Evolutionary conservation across 2,888 invertebrate species (phyloP), one percentile per base, ranked within the genome.

Genomic region (Ecdyonurus torrentis): DNA sequence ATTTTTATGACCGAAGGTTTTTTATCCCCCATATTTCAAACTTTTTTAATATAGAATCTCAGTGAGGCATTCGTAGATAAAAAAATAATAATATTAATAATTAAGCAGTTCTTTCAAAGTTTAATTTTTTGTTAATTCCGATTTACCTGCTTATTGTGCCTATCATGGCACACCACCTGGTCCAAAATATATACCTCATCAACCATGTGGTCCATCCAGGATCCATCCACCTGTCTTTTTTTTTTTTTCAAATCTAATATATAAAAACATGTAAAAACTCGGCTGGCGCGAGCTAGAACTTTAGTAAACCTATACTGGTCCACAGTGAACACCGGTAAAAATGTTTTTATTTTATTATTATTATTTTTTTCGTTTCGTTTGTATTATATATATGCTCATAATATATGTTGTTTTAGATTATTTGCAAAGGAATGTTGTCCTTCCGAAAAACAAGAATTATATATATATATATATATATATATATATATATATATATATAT

Each of bases 381-480:
- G n/a, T n/a, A n/a, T n/a, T n/a, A n/a, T n/a, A n/a, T n/a, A n/a
- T n/a, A n/a, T n/a, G n/a, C n/a, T n/a, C n/a, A n/a, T 37, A 37
- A 37, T 37, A 37, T 37, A 37, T 37, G 37, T 37, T 37, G 37
- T 37, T 37, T 37, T 10, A 37, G 37, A 37, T 37, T 37, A 37
- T 37, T 37, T 37, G 37, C 37, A 37, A 37, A 37, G 37, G 37
- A 37, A 37, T 37, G 37, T 37, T 37, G 37, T 37, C 37, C 37
- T 37, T 37, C 37, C 37, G 37, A 37, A 37, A 61, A 19, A 23
- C 53, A 52, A 52, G 23, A 52, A 19, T 37, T 61, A 52, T 20
- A 61, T 52, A 52, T n/a, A 52, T 52, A 25, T 25, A 60, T 60
- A 25, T 25, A 60, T 60, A 25, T 25, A 60, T 60, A 25, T n/a